phyloP scores from a whole-genome alignment of 2,888 invertebrate species.

The Drosophila suboccidentalis region DNA sequence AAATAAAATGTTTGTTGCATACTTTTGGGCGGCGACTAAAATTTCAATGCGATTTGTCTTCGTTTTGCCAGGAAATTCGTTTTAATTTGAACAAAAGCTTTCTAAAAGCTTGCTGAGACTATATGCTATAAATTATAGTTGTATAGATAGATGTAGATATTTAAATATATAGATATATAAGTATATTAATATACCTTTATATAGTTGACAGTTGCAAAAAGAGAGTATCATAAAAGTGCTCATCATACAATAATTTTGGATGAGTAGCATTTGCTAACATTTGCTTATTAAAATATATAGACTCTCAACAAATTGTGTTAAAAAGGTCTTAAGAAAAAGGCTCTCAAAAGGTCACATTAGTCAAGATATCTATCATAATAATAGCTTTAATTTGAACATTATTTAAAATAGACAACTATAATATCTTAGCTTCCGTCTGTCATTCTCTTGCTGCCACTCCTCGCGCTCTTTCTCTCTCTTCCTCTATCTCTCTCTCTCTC shows the following conservation, averaged over 20 bases:
- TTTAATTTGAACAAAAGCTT: slow-evolving; percentile 3
- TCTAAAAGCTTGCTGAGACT: slow-evolving; percentile 1
- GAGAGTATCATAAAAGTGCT: not conserved
- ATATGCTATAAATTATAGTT: not conserved
- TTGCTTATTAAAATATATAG: not conserved
- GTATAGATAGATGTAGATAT: too few species aligned
- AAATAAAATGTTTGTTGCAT: slow-evolving; percentile 28
- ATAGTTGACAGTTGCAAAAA: not conserved
- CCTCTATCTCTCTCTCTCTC: not conserved
- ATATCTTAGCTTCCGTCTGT: slow-evolving; percentile 16
- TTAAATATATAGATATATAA: too few species aligned
- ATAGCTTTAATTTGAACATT: not conserved
- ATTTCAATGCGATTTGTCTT: slow-evolving; percentile 2
- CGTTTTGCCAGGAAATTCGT: not conserved
- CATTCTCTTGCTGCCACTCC: not conserved
- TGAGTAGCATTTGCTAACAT: not conserved
- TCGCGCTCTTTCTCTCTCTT: not conserved
- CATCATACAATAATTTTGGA: too few species aligned
- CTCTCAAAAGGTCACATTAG: not conserved
- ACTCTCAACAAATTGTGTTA: not conserved
- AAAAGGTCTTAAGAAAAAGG: not conserved
- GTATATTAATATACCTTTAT: not conserved
- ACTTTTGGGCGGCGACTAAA: slow-evolving; percentile 35
- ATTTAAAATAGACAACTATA: slow-evolving; percentile 5
- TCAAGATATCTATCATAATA: slow-evolving; percentile 1